Evolutionary conservation across 2,797 vertebrate genomes (phyloP), one percentile per base, ranked within the genome.

Genomic region (Cephalopachus bancanus): DNA sequence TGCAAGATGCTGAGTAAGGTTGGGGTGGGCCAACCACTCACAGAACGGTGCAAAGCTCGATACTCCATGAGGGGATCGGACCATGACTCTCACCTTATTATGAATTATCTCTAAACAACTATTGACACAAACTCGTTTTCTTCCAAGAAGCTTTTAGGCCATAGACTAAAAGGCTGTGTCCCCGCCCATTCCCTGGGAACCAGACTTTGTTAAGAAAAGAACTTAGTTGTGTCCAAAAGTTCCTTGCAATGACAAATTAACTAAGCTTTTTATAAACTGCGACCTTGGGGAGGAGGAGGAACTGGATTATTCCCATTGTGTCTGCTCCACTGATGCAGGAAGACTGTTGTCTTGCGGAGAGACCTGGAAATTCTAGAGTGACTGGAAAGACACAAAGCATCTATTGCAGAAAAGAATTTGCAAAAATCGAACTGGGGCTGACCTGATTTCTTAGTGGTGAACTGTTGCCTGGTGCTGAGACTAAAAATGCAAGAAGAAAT

Each of bases 281-380:
- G 57, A 96, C 96, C 93, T 95, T 79, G 84, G 93, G 91, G 49
- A 81, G 28, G 22, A 88, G 60, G 57, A 92, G 11, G 96, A 98
- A 97, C 92, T 97, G 94, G 98, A 97, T 94, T 96, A 98, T 94
- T 97, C 97, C 96, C 98, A 51, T 80, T 1, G 94, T 89, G 84
- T 91, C 85, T 87, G 95, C 57, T 88, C 95, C 71, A 71, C 87
- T 93, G 89, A 71, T 49, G 55, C 53, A 64, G 37, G 94, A 83
- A 88, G 62, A 22, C 81, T 44, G 53, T 33, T 55, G 51, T 59
- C 75, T 92, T 49, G 5, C 83, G 75, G 60, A 91, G 55, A 85
- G 37, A 37, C 69, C 86, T 2, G 2, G 37, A 37, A 37, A 37
- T 37, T 7, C 1, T 14, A 49, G 57, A 74, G 87, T 30, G 65